phyloP scores from a whole-genome alignment of 1,140 invertebrate genomes.

The Delia radicum region DNA sequence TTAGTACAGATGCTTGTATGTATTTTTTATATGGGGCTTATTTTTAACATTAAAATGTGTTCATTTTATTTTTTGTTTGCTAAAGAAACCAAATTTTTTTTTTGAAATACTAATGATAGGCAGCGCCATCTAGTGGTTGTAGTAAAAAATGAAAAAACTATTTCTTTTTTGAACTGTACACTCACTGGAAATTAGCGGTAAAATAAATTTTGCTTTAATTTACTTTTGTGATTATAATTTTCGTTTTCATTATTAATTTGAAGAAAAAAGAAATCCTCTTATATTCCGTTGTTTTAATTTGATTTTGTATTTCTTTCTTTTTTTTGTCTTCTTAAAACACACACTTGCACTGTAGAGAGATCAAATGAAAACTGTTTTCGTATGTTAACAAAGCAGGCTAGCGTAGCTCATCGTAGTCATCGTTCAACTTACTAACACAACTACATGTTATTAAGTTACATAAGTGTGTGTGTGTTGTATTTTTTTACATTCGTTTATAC shows the following conservation, averaged over 20 bases:
- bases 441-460: neutral
- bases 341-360: slow-evolving; percentile 26
- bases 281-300: neutral
- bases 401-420: neutral
- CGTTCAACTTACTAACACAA: neutral
- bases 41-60: neutral
- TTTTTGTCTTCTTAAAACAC: slow-evolving; percentile 21
- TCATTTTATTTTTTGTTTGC: neutral
- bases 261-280: neutral
- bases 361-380: slow-evolving; percentile 29
- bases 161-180: neutral
- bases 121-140: neutral
- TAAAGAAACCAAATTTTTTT: neutral
- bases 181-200: neutral
- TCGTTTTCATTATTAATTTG: too few species aligned
- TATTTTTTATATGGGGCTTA: neutral
- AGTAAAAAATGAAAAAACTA: neutral
- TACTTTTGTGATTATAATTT: neutral
- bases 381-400: slow-evolving; percentile 15
- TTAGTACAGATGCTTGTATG: neutral
- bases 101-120: neutral
- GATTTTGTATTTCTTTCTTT: neutral
- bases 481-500: neutral
- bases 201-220: neutral
- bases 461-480: neutral